These are phyloP conservation scores for Meta bourneti DNA, from an alignment of 2,888 invertebrate species.

Conservation along the genomic window DNA sequence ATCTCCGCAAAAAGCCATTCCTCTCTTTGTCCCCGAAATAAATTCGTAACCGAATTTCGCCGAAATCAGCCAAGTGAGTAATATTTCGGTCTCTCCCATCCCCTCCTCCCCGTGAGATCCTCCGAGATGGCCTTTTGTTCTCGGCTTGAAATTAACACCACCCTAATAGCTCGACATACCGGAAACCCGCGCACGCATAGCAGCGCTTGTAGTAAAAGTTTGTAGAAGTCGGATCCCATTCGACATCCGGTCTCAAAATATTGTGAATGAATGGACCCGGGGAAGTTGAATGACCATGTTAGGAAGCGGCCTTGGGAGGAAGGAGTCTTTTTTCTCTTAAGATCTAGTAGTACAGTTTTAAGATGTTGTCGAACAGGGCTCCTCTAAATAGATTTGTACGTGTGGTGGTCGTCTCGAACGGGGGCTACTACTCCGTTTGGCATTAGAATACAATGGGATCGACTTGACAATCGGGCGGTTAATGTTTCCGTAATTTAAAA, in stretches of 20 bases:
- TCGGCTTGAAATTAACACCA: constrained; percentile 72
- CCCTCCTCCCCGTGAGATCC: constrained; percentile 28
- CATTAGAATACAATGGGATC: constrained; percentile 56
- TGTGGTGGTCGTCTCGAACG: too few relatives aligned
- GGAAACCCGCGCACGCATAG: constrained; percentile 70
- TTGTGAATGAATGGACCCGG: constrained; percentile 65
- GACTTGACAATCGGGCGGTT: not conserved
- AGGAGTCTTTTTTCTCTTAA: not conserved
- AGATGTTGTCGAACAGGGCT: not conserved
- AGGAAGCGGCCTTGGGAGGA: constrained; percentile 59
- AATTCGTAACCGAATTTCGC: constrained; percentile 16
- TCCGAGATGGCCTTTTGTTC: constrained; percentile 44
- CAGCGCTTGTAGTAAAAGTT: constrained; percentile 61
- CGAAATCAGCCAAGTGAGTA: constrained; percentile 61
- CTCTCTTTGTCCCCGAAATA: constrained; percentile 33
- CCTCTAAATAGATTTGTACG: too few relatives aligned
- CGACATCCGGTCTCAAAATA: constrained; percentile 71
- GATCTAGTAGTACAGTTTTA: not conserved
- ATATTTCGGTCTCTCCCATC: constrained; percentile 28
- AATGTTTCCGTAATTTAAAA: too few relatives aligned
- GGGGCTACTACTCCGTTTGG: not conserved
- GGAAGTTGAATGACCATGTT: constrained; percentile 71
- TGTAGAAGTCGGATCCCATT: constrained; percentile 48
- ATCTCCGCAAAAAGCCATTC: constrained; percentile 25
- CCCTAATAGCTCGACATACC: constrained; percentile 64